These are phyloP conservation scores for Pseudorasbora parva DNA, from an alignment of 2,113 vertebrate genomes.

Conservation along the genomic window DNA sequence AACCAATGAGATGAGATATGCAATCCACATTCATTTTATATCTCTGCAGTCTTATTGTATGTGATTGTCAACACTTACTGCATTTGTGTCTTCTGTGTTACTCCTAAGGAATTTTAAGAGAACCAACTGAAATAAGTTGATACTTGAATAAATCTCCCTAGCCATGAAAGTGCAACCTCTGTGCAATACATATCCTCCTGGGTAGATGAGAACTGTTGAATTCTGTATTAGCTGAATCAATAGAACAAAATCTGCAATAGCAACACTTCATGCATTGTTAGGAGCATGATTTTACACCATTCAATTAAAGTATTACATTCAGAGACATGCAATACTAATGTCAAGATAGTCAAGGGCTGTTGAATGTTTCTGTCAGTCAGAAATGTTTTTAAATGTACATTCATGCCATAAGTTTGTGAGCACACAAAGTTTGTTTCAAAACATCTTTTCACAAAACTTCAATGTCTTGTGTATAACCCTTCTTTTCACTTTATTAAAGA, in stretches of 20 bases:
- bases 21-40: neutral
- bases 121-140: neutral
- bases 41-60: neutral
- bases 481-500: neutral
- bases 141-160: neutral
- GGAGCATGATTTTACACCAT: neutral
- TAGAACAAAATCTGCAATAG: neutral
- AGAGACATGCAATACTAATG: neutral
- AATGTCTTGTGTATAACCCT: neutral
- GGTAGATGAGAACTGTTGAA: neutral
- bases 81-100: neutral
- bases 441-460: neutral
- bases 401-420: neutral
- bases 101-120: neutral
- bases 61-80: neutral
- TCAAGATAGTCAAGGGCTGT: neutral
- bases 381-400: neutral
- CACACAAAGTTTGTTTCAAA: neutral
- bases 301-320: neutral
- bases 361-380: slow-evolving; percentile 12
- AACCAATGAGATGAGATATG: neutral
- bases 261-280: neutral
- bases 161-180: slow-evolving; percentile 12
- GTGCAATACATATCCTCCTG: neutral
- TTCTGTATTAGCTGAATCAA: neutral